phyloP scores from a whole-genome alignment of 2,888 invertebrate species.

The Pammene aurita region DNA sequence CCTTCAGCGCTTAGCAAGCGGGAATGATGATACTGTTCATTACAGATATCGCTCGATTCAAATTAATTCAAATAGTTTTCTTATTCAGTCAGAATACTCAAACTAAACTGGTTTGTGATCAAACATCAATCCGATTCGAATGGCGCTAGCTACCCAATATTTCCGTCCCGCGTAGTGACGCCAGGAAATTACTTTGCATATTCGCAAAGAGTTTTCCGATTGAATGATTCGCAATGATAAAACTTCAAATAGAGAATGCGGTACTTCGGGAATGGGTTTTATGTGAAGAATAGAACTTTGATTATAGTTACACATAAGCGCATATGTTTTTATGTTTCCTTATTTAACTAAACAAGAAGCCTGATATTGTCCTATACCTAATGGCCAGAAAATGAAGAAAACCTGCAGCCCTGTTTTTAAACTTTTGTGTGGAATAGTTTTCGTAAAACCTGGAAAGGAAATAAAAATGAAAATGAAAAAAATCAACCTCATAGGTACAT shows the following conservation, averaged over 20 bases:
- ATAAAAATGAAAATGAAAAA: too few species aligned
- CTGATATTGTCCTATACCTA: too few species aligned
- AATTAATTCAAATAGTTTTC: background rate
- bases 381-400: too few species aligned
- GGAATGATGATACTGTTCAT: too few species aligned
- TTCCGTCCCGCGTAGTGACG: conserved; percentile 17
- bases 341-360: too few species aligned
- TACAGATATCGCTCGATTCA: too few species aligned
- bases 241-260: conserved; percentile 20
- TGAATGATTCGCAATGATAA: conserved; percentile 27
- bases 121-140: conserved; percentile 1
- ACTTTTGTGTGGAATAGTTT: too few species aligned
- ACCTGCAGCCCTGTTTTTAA: too few species aligned
- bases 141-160: conserved; percentile 21
- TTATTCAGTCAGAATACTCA: too few species aligned
- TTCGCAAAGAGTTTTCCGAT: conserved; percentile 35
- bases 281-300: background rate
- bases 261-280: background rate
- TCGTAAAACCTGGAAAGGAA: too few species aligned
- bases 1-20: too few species aligned
- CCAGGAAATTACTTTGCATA: conserved; percentile 39
- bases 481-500: too few species aligned
- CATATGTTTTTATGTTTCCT: background rate
- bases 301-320: background rate
- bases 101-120: background rate